Base-by-base conservation (phyloP, 2,113 vertebrate species). In the Oxyruncus cristatus region DNA sequence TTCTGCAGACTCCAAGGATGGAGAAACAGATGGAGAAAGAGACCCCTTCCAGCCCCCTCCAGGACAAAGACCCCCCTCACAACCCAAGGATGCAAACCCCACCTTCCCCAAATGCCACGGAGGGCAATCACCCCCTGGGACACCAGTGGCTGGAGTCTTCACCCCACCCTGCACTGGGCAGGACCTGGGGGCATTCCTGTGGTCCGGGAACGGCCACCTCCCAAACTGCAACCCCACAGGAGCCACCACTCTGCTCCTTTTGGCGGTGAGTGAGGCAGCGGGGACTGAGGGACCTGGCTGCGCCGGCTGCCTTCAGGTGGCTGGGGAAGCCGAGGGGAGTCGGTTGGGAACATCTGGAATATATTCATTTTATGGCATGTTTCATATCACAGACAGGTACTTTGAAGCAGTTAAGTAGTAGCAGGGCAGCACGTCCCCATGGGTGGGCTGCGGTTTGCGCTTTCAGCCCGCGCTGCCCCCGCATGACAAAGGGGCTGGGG, bases 311-410 rank as follows among this genome's bases (percentile, higher is more conserved):
- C 93, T 96, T 89, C 97, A 97, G 96, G 97, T 97, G 97, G 83
- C 93, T 11, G 85, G 95, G 4, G 12, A 39, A 85, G 68, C 65
- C 5, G 11, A 52, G 20, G 90, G 79, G 58, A 71, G 79, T 46
- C 86, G 62, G 81, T 50, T 20, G 81, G 75, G 53, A 90, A 90
- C 98, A 98, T 98, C 98, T 98, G 98, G 98, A 98, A 98, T 63
- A 77, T 58, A 97, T 98, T 98, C 46, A 14, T 97, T 97, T 96
- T 96, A 91, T 11, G 63, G 97, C 93, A 96, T 98, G 97, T 97
- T 98, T 97, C 97, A 92, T 95, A 96, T 98, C 97, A 95, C 92
- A 47, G 85, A 90, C 98, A 98, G 98, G 98, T 98, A 97, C 97
- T 98, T 97, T 96, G 97, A 97, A 95, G 97, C 94, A 76, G 97